phyloP scores from a whole-genome alignment of 2,888 invertebrate species.

The Trissonchulus latispiculum region DNA sequence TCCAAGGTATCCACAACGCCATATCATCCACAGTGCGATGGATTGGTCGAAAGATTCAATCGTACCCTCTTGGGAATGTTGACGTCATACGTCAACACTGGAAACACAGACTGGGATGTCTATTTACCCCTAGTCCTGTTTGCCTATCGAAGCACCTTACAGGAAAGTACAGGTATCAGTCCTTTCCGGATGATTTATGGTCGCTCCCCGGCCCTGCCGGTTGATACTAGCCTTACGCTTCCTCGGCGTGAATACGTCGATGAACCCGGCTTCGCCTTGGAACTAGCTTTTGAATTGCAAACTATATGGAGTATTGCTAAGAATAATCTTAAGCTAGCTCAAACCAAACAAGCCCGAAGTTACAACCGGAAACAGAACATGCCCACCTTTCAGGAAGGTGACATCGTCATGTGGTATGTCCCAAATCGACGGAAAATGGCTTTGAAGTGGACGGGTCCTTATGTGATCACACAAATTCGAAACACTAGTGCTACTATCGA shows the following conservation, averaged over 20 bases:
- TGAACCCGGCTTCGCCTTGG: not conserved
- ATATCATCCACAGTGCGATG: constrained; percentile 28
- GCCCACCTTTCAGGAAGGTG: not conserved
- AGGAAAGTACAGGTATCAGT: constrained; percentile 26
- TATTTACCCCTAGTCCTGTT: constrained; percentile 29
- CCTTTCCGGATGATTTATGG: constrained; percentile 27
- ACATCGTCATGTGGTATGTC: not conserved
- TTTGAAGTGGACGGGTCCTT: not conserved
- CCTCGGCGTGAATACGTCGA: not conserved
- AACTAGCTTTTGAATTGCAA: not conserved
- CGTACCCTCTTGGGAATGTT: constrained; percentile 25
- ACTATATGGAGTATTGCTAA: not conserved
- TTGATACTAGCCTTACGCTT: not conserved
- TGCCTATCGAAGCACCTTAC: constrained; percentile 30
- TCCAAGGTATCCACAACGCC: constrained; percentile 22
- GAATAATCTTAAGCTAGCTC: not conserved
- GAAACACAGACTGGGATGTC: constrained; percentile 32
- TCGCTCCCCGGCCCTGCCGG: not conserved
- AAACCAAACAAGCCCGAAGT: not conserved
- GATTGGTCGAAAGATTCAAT: constrained; percentile 31
- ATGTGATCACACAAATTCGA: not conserved
- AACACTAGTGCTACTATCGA: not conserved
- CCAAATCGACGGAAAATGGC: not conserved
- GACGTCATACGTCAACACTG: not conserved
- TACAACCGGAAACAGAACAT: not conserved